Base-by-base conservation (phyloP, 2,797 vertebrate species). In the Aeoliscus strigatus region DNA sequence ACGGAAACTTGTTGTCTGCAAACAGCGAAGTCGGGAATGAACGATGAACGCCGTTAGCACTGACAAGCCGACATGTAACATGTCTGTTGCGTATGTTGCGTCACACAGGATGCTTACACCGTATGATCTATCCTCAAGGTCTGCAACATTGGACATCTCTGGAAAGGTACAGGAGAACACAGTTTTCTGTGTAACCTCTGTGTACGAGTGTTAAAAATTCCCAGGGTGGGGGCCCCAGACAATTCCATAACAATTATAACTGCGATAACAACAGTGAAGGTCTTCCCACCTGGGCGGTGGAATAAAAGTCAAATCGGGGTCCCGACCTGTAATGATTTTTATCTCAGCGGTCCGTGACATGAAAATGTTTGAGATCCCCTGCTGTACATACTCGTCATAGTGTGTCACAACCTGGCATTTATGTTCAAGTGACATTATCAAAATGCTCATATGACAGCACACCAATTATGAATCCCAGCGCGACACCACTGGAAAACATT, bases 341-440 rank as follows among this genome's bases (percentile, higher is more conserved):
- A 36, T 56, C 46, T 51, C 9, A 36, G 39, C 26, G 9, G 3
- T 70, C 14, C 11, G 38, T 53, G 59, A 44, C 14, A 31, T 52
- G 63, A 51, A 51, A 44, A 31, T 24, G 42, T 60, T 59, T 44
- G 28, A 56, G 45, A 23, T 11, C 15, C n/a, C 36, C 40, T 53
- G 58, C 55, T 74, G 65, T 70, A 66, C 40, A 54, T 44, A 49
- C 56, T 35, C 34, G 34, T 52, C 36, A 49, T 18, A 9, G 26
- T 37, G 40, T 66, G 70, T 72, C 62, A 72, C 32, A 44, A 29
- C 56, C 8, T 76, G 77, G 29, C 66, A 70, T 75, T 73, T 68
- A 67, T 70, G 50, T 34, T 57, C 66, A 64, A 72, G 69, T 80
- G 75, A 75, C 68, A 81, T 82, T 79, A 77, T 77, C 73, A 64